These are phyloP conservation scores for Xylota sylvarum DNA, from an alignment of 2,888 invertebrate species.

Conservation along the genomic window DNA sequence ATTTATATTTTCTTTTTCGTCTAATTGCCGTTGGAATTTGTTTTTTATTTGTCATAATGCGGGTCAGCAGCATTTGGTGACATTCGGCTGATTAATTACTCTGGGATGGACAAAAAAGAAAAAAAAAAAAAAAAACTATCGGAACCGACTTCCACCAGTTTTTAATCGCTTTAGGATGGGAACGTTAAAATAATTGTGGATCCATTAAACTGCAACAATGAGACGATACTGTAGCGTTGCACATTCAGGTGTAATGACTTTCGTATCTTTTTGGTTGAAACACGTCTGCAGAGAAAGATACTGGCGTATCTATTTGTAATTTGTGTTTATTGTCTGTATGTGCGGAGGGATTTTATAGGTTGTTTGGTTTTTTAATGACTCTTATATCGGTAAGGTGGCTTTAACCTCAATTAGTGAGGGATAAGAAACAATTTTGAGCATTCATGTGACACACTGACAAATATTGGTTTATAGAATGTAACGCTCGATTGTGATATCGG, in stretches of 20 bases:
- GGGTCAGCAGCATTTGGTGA: conserved; percentile 34
- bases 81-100: conserved; percentile 54
- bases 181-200: conserved; percentile 28
- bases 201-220: conserved; percentile 28
- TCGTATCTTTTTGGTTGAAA: conserved; percentile 25
- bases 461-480: neutral
- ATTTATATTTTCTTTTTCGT: conserved; percentile 22
- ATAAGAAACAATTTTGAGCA: conserved; percentile 17
- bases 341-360: conserved; percentile 20
- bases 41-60: conserved; percentile 47
- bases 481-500: conserved; percentile 10
- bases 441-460: conserved; percentile 36
- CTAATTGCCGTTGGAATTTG: conserved; percentile 45
- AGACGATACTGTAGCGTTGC: conserved; percentile 8
- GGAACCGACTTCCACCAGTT: conserved; percentile 10
- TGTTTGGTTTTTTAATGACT: conserved; percentile 18
- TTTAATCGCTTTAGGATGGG: conserved; percentile 50
- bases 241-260: conserved; percentile 45
- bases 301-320: conserved; percentile 9
- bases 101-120: neutral
- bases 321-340: conserved; percentile 42
- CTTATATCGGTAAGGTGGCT: conserved; percentile 32
- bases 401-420: conserved; percentile 45
- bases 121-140: neutral
- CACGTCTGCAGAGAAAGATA: conserved; percentile 16